Base-by-base conservation (phyloP, 2,113 vertebrate species). In the Eubucco bourcierii region DNA sequence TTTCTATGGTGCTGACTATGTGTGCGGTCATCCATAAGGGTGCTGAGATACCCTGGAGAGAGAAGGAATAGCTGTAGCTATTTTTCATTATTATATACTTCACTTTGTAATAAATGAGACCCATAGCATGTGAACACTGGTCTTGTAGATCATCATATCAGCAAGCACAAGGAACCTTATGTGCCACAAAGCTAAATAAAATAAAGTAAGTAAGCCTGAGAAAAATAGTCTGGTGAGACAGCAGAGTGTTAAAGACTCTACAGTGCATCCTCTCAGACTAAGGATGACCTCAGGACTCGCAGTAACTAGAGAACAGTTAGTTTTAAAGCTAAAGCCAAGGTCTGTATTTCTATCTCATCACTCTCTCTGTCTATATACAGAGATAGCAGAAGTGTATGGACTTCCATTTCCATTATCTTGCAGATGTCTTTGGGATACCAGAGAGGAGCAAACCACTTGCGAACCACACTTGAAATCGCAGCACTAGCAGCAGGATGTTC, bases 51-150 rank as follows among this genome's bases (percentile, higher is more conserved):
- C 96, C 93, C 96, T 84, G 74, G 96, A 97, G 97, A 95, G 97
- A 84, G 94, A 82, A 93, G 84, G 90, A 95, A 85, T 93, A 70
- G 88, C 39, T 91, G 67, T 46, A 94, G 95, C 94, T 87, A 96
- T 98, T 98, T 97, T 97, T 97, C 97, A 97, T 94, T 96, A 97
- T 97, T 97, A 98, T 94, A 96, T 96, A 95, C 97, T 97, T 96
- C 92, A 84, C 96, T 97, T 96, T 2, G 47, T 97, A 97, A 98
- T 97, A 97, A 97, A 97, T 97, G 97, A 98, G 96, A 97, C 93
- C 97, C 96, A 94, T 74, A 90, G 95, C 93, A 55, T 95, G 96
- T 88, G 96, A 95, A 85, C 92, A 41, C 75, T 56, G 53, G 79
- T 83, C 96, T 95, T 95, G 94, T 94, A 97, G 94, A 97, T 95